Percentiles rank a stretch among this genome's conserved stretches.
These are phyloP conservation scores for Myrmophylax atrothorax DNA, from an alignment of 2,113 vertebrate species.

Conservation along the genomic window DNA sequence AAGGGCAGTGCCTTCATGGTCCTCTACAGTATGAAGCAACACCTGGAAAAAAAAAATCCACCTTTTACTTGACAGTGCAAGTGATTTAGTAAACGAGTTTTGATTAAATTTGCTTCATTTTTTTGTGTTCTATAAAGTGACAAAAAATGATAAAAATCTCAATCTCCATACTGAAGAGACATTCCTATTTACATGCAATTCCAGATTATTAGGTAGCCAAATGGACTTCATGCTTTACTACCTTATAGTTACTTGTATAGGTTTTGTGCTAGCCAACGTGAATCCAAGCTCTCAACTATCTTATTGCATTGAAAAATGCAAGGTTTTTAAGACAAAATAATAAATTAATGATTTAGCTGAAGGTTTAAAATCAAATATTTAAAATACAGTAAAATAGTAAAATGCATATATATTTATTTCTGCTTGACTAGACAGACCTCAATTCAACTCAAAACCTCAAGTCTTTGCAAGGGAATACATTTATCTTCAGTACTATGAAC, in stretches of 20 bases:
- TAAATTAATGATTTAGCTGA: neutral
- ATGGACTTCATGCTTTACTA: neutral
- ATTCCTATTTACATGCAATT: fast-evolving
- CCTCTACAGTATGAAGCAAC: neutral
- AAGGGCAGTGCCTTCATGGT: neutral
- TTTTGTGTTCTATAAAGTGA: neutral
- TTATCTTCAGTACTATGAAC: neutral
- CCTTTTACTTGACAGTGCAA: neutral
- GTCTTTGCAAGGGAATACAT: neutral
- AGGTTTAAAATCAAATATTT: neutral
- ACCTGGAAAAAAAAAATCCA: neutral
- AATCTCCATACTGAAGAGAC: neutral
- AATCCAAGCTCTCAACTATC: neutral
- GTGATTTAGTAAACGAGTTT: neutral
- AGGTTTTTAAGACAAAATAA: neutral
- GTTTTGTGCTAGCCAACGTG: neutral
- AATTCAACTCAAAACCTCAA: neutral
- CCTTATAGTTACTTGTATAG: neutral
- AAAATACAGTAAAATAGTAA: neutral
- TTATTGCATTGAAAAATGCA: neutral
- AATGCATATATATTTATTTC: neutral
- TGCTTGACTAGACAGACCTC: neutral
- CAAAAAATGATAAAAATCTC: neutral
- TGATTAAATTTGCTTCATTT: neutral
- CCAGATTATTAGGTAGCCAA: neutral